Conservation (phyloP, 1,140 invertebrate genomes). For the Ceratina calcarata region DNA sequence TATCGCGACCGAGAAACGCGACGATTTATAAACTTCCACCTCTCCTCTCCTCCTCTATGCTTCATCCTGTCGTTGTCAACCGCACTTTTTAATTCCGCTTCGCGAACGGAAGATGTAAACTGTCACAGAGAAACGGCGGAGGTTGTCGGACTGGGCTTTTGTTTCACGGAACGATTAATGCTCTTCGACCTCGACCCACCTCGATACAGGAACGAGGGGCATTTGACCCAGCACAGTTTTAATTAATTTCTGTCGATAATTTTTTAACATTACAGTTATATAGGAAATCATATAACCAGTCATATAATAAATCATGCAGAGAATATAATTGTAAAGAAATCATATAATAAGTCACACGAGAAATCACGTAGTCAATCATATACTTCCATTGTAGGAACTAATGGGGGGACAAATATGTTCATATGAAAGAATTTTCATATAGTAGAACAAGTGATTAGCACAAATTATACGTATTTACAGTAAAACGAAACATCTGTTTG, state of each 20-base stretch:
- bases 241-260: conserved; percentile 34
- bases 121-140: not conserved
- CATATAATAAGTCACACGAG: not conserved
- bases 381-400: no score
- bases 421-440: no score
- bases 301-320: no score
- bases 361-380: not conserved
- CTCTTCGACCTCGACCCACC: conserved; percentile 13
- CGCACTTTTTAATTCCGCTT: conserved; percentile 31
- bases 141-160: not conserved
- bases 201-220: not conserved
- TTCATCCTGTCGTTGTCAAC: conserved; percentile 11
- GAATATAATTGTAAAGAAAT: no score
- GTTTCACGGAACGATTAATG: conserved; percentile 40
- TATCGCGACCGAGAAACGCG: not conserved
- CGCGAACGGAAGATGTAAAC: conserved; percentile 40
- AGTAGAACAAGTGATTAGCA: no score
- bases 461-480: no score
- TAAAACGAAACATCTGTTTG: no score
- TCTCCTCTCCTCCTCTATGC: no score
- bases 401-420: no score
- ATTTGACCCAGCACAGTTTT: conserved; percentile 13
- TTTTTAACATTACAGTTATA: no score
- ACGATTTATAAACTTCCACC: conserved; percentile 26
- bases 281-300: no score